Conservation (phyloP, 2,888 invertebrate genomes). For the Lissocephala sabroskyi region DNA sequence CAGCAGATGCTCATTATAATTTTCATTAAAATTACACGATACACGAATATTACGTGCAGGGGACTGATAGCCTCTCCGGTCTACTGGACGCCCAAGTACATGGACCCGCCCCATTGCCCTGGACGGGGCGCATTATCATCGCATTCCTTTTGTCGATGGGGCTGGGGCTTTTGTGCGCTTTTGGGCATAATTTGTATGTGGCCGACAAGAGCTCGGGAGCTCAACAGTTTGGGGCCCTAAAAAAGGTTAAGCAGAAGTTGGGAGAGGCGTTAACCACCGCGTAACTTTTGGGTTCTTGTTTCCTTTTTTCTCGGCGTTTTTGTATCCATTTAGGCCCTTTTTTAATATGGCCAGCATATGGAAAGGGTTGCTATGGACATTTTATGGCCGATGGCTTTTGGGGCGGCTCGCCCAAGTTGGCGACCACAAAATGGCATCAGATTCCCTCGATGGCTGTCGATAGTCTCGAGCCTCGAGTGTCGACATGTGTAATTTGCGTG, state of each 20-base stretch:
- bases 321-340: too few relatives aligned
- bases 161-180: conserved; percentile 32
- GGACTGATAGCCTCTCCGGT: background rate
- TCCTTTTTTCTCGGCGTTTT: background rate
- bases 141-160: too few relatives aligned
- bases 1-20: conserved; percentile 60
- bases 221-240: conserved; percentile 52
- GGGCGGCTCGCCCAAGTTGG: conserved; percentile 45
- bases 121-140: too few relatives aligned
- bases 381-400: conserved; percentile 44
- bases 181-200: conserved; percentile 58
- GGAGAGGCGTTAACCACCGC: conserved; percentile 24
- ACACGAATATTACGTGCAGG: background rate
- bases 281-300: conserved; percentile 29
- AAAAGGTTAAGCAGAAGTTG: conserved; percentile 48
- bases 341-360: conserved; percentile 42
- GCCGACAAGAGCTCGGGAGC: conserved; percentile 40
- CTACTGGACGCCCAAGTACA: too few relatives aligned
- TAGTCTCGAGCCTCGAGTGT: conserved; percentile 65
- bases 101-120: too few relatives aligned
- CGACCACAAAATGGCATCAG: conserved; percentile 37
- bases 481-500: conserved; percentile 67
- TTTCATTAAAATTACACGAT: conserved; percentile 62
- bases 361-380: conserved; percentile 48
- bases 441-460: background rate